These are phyloP conservation scores for Bradypus variegatus DNA, from an alignment of 2,797 vertebrate species.

Conservation along the genomic window DNA sequence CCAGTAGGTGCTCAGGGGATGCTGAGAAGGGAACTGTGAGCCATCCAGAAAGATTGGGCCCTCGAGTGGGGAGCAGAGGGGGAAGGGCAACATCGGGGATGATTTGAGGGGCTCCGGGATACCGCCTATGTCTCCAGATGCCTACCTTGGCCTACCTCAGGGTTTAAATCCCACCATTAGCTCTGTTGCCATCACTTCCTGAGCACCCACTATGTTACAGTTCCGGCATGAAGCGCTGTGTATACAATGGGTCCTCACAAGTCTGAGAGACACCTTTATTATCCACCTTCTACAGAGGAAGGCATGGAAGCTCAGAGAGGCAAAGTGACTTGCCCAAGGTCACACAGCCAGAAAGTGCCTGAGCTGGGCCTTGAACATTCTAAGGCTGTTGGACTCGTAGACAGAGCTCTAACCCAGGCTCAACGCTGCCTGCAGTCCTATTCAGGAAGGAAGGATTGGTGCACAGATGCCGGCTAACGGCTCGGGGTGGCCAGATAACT, in stretches of 20 bases:
- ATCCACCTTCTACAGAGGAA: not conserved
- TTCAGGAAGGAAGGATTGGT: not conserved
- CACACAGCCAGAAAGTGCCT: not conserved
- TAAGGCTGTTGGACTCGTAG: too few relatives aligned
- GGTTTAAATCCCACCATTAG: not conserved
- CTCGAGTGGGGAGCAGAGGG: not conserved
- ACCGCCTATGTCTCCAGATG: fast-evolving
- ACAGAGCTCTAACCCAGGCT: too few relatives aligned
- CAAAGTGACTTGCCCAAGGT: not conserved
- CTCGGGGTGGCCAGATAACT: not conserved
- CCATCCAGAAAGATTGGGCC: not conserved
- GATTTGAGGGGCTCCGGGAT: not conserved
- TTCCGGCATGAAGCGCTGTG: not conserved
- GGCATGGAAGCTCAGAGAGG: not conserved
- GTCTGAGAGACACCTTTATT: too few relatives aligned
- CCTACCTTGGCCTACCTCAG: not conserved
- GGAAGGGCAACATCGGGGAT: not conserved
- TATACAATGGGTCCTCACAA: fast-evolving
- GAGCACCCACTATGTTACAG: not conserved
- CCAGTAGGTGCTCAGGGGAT: not conserved
- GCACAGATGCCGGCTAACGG: not conserved
- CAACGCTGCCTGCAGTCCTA: not conserved
- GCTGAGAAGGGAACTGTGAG: not conserved
- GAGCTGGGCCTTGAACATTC: not conserved
- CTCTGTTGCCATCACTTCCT: not conserved